phyloP scores from a whole-genome alignment of 2,797 vertebrate species.

The Acanthurus lineatus region DNA sequence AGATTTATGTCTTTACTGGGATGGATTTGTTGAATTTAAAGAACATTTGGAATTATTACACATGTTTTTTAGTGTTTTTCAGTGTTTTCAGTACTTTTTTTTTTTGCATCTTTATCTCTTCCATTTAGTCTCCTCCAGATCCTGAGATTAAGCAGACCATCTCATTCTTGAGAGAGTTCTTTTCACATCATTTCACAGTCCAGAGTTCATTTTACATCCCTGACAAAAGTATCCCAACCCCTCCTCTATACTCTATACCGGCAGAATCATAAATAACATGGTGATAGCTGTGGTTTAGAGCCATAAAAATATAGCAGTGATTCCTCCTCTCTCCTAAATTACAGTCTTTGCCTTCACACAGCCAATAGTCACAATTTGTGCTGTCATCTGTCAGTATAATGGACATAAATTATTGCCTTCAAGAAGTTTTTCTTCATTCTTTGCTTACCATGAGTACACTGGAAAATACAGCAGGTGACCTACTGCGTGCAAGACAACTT shows the following conservation, averaged over 20 bases:
- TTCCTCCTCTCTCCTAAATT: constrained; percentile 62
- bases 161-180: neutral
- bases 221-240: constrained; percentile 36
- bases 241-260: constrained; percentile 17
- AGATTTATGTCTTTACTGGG: neutral
- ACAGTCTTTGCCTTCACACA: constrained; percentile 50
- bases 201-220: constrained; percentile 35
- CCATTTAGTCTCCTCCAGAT: neutral
- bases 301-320: constrained; percentile 51
- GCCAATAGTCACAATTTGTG: constrained; percentile 53
- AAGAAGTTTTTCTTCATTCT: constrained; percentile 26
- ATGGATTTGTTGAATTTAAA: neutral
- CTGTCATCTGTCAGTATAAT: constrained; percentile 50
- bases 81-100: neutral
- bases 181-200: neutral
- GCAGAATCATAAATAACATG: constrained; percentile 66
- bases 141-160: constrained; percentile 30
- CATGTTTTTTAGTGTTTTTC: too few species aligned
- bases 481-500: neutral
- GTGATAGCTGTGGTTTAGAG: constrained; percentile 45
- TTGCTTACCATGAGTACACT: constrained; percentile 25
- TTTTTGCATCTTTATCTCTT: neutral
- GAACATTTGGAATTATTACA: neutral
- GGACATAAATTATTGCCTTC: constrained; percentile 25
- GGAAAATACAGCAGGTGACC: constrained; percentile 32